phyloP scores from a whole-genome alignment of 2,888 invertebrate genomes.

The Zelleria hepariella region DNA sequence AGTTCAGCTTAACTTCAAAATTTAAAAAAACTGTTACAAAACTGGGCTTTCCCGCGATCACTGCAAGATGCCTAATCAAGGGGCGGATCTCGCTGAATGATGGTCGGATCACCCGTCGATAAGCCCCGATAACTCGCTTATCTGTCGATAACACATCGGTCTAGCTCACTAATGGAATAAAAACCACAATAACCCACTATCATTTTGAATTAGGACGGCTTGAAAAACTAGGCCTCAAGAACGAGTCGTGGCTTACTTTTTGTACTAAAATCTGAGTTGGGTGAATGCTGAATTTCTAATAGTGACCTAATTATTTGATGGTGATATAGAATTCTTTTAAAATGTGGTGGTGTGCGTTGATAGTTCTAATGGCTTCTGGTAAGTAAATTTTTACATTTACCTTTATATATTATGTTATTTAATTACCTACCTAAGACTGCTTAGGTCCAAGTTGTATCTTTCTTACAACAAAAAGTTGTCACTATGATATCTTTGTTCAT shows the following conservation, averaged over 20 bases:
- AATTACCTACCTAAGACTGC: not conserved
- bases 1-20: no score
- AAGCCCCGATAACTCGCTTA: not conserved
- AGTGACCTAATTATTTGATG: not conserved
- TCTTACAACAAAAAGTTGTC: no score
- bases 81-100: not conserved
- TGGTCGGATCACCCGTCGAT: not conserved
- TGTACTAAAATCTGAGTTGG: constrained; percentile 1
- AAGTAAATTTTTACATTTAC: not conserved
- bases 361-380: not conserved
- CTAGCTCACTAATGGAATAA: not conserved
- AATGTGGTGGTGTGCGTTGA: not conserved
- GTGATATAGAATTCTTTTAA: not conserved
- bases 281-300: not conserved
- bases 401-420: not conserved
- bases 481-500: no score
- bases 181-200: not conserved
- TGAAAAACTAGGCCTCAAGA: no score
- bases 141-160: not conserved
- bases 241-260: not conserved
- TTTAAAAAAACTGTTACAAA: no score
- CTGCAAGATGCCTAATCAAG: no score
- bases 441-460: no score
- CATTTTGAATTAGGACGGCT: not conserved
- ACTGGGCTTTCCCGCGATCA: no score